Percentiles rank a stretch among this genome's conserved stretches.
phyloP scores from a whole-genome alignment of 2,113 vertebrate species.

The Ammospiza nelsoni region DNA sequence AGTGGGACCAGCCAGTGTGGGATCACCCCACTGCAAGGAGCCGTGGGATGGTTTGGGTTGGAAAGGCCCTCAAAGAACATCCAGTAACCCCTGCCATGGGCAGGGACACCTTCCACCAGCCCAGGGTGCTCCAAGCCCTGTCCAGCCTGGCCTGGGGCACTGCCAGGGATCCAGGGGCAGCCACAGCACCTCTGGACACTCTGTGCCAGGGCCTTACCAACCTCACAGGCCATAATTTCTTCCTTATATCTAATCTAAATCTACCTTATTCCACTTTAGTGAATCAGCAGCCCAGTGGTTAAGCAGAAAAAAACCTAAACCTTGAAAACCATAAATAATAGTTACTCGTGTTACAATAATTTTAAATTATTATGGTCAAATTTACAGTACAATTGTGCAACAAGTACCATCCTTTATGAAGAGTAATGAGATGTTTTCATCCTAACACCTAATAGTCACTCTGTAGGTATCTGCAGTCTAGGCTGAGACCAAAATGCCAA shows the following conservation, averaged over 20 bases:
- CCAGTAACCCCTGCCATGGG: background rate
- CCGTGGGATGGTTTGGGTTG: background rate
- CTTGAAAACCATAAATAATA: background rate
- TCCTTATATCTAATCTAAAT: no score
- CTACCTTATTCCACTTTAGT: background rate
- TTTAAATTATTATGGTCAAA: background rate
- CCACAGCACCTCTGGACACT: background rate
- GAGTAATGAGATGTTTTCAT: background rate
- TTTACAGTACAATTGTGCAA: background rate
- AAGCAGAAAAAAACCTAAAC: background rate
- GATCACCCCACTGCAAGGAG: background rate
- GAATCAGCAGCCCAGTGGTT: background rate
- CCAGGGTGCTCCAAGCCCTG: fast-evolving
- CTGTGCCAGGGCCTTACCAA: background rate
- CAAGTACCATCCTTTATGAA: background rate
- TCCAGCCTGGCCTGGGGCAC: background rate
- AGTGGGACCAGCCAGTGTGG: background rate
- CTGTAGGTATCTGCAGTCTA: background rate
- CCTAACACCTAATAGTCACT: background rate
- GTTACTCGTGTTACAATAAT: fast-evolving
- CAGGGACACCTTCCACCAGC: fast-evolving
- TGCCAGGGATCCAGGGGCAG: background rate
- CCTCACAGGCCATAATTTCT: background rate
- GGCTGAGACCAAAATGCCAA: background rate
- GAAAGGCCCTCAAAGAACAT: fast-evolving